Base-by-base conservation (phyloP, 2,888 invertebrate genomes). In the Dasysyrphus tricinctus region DNA sequence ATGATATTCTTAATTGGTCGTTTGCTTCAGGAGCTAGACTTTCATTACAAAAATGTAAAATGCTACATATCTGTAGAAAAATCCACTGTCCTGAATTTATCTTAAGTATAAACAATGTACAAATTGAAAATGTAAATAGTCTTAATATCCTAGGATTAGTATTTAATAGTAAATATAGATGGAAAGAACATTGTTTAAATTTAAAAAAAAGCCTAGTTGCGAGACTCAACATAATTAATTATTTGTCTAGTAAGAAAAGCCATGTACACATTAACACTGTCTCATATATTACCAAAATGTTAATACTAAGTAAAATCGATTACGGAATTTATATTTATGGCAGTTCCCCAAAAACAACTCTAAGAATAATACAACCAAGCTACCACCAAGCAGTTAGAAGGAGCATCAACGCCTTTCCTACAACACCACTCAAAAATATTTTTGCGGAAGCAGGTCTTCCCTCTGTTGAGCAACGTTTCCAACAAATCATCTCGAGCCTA, bases 61-160 rank as follows among this genome's bases (percentile, higher is more conserved):
- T n/a, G 1, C 56, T 56, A 9, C n/a, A 56, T 16, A 16, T 47
- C 3, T 47, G 47, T 5, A 47, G 47, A 47, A 16, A 8, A 16
- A 47, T 8, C 1, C 8, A 16, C 8, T 47, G 47, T 1, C 49
- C 49, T 11, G 49, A 49, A 49, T 9, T 49, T 49, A 19, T 19
- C 4, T 19, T 49, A 49, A 49, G 11, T 49, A 49, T 49, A 49
- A 49, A 49, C 5, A 11, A 49, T 49, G 49, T 49, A 5, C 16
- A 34, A 57, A 59, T 56, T 34, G n/a, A 39, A 12, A 24, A 51
- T 37, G 59, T 16, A 5, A 39, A 59, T 19, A 59, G 12, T 14
- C 59, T 59, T 59, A 39, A 39, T 5, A 59, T 59, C 2, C 19
- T 59, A 59, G 59, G 59, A 12, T 59, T 59, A 59, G 14, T 59